A percentile compares a stretch with the other conserved stretches of the same genome.
These are phyloP conservation scores for Elanus axillaris DNA, from an alignment of 2,113 vertebrate species.

Conservation along the genomic window DNA sequence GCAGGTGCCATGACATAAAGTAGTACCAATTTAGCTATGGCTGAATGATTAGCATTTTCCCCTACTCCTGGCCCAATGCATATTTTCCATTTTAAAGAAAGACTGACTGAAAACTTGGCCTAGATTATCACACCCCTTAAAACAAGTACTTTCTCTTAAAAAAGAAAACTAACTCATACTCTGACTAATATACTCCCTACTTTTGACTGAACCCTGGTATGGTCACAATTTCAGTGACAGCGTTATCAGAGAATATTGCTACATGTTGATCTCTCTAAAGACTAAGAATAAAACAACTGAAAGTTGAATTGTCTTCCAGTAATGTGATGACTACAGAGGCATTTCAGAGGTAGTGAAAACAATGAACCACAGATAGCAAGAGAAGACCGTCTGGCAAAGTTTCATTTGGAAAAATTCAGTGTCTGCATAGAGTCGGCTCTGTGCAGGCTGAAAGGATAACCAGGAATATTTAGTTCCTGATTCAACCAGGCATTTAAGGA, in stretches of 20 bases:
- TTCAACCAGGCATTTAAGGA: slow-evolving; percentile 15
- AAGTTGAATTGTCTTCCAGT: background rate
- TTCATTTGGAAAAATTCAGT: background rate
- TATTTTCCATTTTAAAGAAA: background rate
- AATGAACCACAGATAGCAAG: background rate
- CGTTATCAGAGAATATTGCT: background rate
- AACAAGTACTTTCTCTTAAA: slow-evolving; percentile 47
- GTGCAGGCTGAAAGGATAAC: background rate
- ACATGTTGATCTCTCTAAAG: background rate
- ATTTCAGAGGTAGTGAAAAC: background rate
- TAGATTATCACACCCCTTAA: slow-evolving; percentile 22
- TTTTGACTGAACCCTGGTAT: slow-evolving; percentile 4
- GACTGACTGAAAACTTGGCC: background rate
- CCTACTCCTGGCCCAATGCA: background rate
- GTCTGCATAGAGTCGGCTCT: background rate
- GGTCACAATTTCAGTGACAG: slow-evolving; percentile 24
- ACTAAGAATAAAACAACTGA: background rate
- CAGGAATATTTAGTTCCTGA: background rate
- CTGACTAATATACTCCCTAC: background rate
- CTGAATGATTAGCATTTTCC: background rate
- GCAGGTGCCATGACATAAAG: slow-evolving; percentile 14
- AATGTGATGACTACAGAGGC: background rate
- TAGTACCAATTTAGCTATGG: background rate
- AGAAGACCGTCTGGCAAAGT: background rate
- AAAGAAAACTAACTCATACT: background rate